Evolutionary conservation across 1,140 invertebrate species (phyloP), one percentile per base, ranked within the genome.

Genomic region (Trichonephila clavipes): DNA sequence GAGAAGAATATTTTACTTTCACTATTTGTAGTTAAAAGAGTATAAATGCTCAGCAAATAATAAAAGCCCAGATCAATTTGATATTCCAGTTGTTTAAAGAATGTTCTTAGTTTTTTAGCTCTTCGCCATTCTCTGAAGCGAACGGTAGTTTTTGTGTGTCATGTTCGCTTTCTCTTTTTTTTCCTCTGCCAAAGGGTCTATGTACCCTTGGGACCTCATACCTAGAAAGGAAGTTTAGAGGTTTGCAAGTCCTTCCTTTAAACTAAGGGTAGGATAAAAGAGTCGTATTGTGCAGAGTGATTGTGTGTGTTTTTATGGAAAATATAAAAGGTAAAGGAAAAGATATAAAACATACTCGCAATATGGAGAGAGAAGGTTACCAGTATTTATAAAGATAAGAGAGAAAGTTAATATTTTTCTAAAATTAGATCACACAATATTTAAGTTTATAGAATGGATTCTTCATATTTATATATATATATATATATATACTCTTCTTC

Each of bases 1-100:
- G 12, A 16, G 72, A 77, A 77, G 34, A 77, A 28, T 28, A 77
- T 40, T 28, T 40, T 77, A 3, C 34, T 77, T 40, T 77, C 28
- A 18, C 28, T 40, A 77, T 40, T 77, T 77, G 28, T 18, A 40
- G 72, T 77, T 12, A 12, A 34, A 77, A 19, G 34, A 77, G 3
- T 10, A 6, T 28, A 77, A 77, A 77, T 77, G 34, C 72, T 18
- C 16, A 77, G 72, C 12, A 69, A 77, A 77, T 40, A 40, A 40
- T 40, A 40, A 77, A 77, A 77, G 34, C 72, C 34, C 72, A 77
- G 28, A 16, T 34, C 12, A 40, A 28, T 77, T 77, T 77, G 28
- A 77, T 77, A 77, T 77, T 77, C 72, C 72, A 34, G 72, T 77
- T 77, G 72, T 77, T 77, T 34, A 77, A 77, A 34, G 34, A 77